A percentile compares a stretch with the other conserved stretches of the same genome.
Evolutionary conservation across 2,888 invertebrate genomes (phyloP).

Genomic region (Zaprionus bogoriensis): DNA sequence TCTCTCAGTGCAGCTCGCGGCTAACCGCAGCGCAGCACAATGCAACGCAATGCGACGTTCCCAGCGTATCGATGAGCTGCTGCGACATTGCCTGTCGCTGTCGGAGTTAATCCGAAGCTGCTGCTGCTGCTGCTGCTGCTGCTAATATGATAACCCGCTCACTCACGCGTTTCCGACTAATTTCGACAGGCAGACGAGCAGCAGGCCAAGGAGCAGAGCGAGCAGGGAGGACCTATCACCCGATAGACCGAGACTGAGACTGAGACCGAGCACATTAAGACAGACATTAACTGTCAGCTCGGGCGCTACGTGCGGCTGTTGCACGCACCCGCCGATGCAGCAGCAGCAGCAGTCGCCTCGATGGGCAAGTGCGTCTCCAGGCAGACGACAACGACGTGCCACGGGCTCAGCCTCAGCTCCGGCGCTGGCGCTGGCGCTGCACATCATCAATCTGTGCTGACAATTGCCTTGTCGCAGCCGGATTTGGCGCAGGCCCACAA

Average conservation of each 20-base stretch:
- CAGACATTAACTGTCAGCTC: conserved; percentile 43
- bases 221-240: background rate
- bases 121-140: conserved; percentile 14
- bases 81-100: background rate
- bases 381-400: conserved; percentile 71
- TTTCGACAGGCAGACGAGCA: conserved; percentile 24
- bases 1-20: background rate
- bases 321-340: conserved; percentile 17
- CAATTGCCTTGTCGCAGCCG: conserved; percentile 80
- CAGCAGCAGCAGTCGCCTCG: conserved; percentile 37
- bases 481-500: conserved; percentile 77
- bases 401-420: conserved; percentile 7
- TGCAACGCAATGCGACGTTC: background rate
- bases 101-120: background rate
- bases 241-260: background rate
- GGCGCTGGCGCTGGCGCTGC: conserved; percentile 16
- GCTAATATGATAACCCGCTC: conserved; percentile 58
- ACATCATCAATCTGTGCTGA: conserved; percentile 77
- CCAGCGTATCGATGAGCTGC: background rate
- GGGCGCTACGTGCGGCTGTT: conserved; percentile 22
- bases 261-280: conserved; percentile 22
- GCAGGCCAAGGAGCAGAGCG: conserved; percentile 6
- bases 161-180: conserved; percentile 54
- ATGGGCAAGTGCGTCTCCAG: conserved; percentile 83
- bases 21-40: background rate